Percentiles rank a stretch among this genome's conserved stretches.
These are phyloP conservation scores for Ibidorhyncha struthersii DNA, from an alignment of 2,113 vertebrate genomes.

Conservation along the genomic window DNA sequence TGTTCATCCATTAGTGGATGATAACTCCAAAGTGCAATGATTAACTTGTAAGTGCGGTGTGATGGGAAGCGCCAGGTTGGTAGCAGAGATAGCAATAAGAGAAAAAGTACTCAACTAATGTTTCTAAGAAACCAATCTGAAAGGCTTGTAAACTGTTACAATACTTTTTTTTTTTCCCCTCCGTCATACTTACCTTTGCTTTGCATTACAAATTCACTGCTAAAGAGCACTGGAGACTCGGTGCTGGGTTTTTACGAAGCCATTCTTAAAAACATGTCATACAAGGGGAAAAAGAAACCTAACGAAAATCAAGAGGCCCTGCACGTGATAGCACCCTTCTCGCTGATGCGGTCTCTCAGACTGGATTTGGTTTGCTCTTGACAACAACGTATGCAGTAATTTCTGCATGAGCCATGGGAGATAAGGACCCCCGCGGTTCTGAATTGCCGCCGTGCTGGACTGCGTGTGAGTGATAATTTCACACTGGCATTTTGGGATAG, in stretches of 20 bases:
- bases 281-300: not conserved
- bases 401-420: slow-evolving; percentile 24
- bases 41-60: not conserved
- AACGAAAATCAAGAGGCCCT: not conserved
- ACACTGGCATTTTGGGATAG: not conserved
- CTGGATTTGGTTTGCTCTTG: not conserved
- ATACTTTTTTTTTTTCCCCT: not conserved
- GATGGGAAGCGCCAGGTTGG: not conserved
- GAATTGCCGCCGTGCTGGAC: not conserved
- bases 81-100: not conserved
- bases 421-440: slow-evolving; percentile 42
- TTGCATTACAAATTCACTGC: not conserved
- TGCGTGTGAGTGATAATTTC: slow-evolving; percentile 39
- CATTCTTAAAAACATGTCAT: not conserved
- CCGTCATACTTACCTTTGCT: not conserved
- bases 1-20: not conserved
- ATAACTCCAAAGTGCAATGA: not conserved
- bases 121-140: not conserved
- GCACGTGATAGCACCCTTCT: not conserved
- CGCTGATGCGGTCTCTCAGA: not conserved
- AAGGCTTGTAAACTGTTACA: not conserved
- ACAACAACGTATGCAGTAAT: not conserved
- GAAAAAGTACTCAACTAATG: not conserved
- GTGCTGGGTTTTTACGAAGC: not conserved
- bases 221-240: not conserved